Conservation (phyloP, 2,797 vertebrate species). For the Clamator glandarius region DNA sequence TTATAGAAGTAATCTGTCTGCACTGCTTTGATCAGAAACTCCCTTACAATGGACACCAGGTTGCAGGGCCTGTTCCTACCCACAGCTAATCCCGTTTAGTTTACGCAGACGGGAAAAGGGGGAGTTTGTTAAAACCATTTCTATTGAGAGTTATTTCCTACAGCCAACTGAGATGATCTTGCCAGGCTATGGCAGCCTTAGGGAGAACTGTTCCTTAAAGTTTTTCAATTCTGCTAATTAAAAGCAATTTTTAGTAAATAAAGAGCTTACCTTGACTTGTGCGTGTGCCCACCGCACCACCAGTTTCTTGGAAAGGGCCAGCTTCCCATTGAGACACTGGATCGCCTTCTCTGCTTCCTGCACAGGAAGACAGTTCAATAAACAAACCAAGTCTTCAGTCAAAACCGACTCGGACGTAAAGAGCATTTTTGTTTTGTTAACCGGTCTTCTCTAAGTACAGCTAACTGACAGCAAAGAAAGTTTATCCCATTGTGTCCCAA, state of each 20-base stretch:
- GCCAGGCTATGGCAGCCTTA: background rate
- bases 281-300: constrained; percentile 97
- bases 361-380: constrained; percentile 39
- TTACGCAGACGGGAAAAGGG: rapidly evolving
- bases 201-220: background rate
- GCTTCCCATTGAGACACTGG: constrained; percentile 95
- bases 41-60: background rate
- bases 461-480: background rate
- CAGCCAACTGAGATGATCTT: background rate
- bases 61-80: background rate
- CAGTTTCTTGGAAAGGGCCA: constrained; percentile 96
- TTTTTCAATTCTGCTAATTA: rapidly evolving
- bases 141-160: background rate
- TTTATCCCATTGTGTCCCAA: background rate
- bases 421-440: background rate
- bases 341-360: constrained; percentile 98
- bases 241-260: rapidly evolving
- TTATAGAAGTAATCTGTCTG: background rate
- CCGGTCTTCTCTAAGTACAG: background rate
- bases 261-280: constrained; percentile 84
- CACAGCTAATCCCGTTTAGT: background rate
- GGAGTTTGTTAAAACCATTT: rapidly evolving
- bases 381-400: constrained; percentile 34
- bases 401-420: background rate
- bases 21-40: background rate